Conservation (phyloP, 2,888 invertebrate genomes). For the Tetragnatha montana region DNA sequence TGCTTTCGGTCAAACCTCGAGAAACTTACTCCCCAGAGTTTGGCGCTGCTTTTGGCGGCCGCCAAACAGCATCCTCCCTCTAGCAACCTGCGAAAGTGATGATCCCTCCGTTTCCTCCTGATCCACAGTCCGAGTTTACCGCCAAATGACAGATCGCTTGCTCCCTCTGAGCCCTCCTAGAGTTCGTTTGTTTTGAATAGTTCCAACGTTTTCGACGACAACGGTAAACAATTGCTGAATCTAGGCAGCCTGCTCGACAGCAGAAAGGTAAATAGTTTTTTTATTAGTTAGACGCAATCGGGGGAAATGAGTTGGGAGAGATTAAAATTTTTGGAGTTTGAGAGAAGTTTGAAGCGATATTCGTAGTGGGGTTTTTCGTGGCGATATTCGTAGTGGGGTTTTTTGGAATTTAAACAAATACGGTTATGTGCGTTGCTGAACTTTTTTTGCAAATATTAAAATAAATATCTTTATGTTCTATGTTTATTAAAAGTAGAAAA, state of each 20-base stretch:
- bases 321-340: too few relatives aligned
- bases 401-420: too few relatives aligned
- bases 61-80: slow-evolving; percentile 21
- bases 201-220: neutral
- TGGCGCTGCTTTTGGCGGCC: slow-evolving; percentile 31
- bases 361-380: too few relatives aligned
- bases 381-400: too few relatives aligned
- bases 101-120: slow-evolving; percentile 29
- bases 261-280: slow-evolving; percentile 22
- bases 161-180: neutral
- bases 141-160: slow-evolving; percentile 41
- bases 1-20: too few relatives aligned
- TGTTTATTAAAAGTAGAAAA: too few relatives aligned
- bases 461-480: too few relatives aligned
- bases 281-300: neutral
- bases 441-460: too few relatives aligned
- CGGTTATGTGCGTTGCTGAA: too few relatives aligned
- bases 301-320: too few relatives aligned
- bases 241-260: neutral
- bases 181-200: neutral
- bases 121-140: slow-evolving; percentile 38
- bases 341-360: too few relatives aligned
- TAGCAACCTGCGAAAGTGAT: slow-evolving; percentile 24
- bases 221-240: neutral
- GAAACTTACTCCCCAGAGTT: too few relatives aligned